Evolutionary conservation across 23 tunicate genomes (phyloP), one percentile per base, ranked within the genome.

Genomic region (Aplidium turbinatum): DNA sequence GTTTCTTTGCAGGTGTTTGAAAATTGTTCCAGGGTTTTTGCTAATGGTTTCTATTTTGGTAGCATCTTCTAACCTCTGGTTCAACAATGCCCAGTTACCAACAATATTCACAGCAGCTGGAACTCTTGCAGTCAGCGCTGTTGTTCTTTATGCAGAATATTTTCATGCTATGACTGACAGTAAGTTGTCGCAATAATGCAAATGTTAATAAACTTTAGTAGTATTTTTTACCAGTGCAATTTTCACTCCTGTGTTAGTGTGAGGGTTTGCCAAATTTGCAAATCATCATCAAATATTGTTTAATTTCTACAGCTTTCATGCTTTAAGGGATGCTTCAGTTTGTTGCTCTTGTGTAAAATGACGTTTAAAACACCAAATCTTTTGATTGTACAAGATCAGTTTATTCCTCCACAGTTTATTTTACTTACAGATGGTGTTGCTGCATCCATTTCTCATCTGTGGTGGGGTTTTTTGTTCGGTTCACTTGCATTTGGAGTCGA

Each of bases 401-500:
- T 42, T 42, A 42, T 42, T 42, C 13, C 50, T 42, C 16, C 11
- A 7, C 27, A n/a, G 9, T 56, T 20, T 56, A 9, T 56, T 56
- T 20, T 56, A 56, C 19, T 56, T 56, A 9, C 16, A 42, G 16
- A 29, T 64, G 83, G 73, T 23, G 32, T 28, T 5, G 13, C 23
- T 13, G 4, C 70, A 16, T 38, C 2, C 1, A 25, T 82, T n/a
- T 20, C 73, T 1, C 36, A 42, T 57, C 62, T 48, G 28, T 82
- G 87, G 87, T 82, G 87, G 87, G 71, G 80, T 28, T 11, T 82
- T 4, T 35, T 82, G 18, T 47, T 82, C 2, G 42, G 79, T 46
- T 42, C n/a, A 3, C 16, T 73, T 27, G 50, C 87, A 61, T 82
- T 73, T 62, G 80, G 77, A 1, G 4, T 34, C 2, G 28, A 40